Percentiles rank a stretch among this genome's conserved stretches.
Conservation (phyloP, 2,888 invertebrate genomes). For the Leptogaster cylindrica region DNA sequence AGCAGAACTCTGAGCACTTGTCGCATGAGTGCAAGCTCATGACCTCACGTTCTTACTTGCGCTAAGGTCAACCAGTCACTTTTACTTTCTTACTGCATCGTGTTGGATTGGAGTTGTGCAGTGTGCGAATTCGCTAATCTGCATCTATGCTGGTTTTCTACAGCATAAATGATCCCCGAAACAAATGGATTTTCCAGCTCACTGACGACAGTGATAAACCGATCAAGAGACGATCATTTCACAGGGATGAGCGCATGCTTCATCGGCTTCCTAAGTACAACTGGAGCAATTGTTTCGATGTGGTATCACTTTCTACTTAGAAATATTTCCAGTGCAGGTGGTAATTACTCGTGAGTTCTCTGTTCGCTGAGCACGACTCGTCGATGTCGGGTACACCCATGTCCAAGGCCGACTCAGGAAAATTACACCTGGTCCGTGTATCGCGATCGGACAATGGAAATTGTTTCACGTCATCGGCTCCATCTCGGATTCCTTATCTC, state of each 20-base stretch:
- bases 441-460: constrained; percentile 13
- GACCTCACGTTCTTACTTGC: constrained; percentile 16
- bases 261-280: constrained; percentile 1
- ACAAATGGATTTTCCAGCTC: too few relatives aligned
- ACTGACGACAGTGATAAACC: background rate
- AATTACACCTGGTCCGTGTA: constrained; percentile 5
- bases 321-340: constrained; percentile 1
- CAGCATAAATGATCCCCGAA: background rate
- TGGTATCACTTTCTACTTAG: constrained; percentile 8
- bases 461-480: too few relatives aligned
- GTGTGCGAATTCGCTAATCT: background rate
- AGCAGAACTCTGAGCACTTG: constrained; percentile 9
- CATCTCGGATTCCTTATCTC: constrained; percentile 16
- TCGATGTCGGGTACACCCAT: constrained; percentile 22
- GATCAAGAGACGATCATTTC: background rate
- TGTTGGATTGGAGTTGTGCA: constrained; percentile 1
- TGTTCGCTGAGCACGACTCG: constrained; percentile 4
- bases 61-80: constrained; percentile 31
- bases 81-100: constrained; percentile 12
- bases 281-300: background rate
- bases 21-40: constrained; percentile 25
- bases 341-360: background rate
- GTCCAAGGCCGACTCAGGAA: constrained; percentile 12
- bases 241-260: background rate
- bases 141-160: background rate